Evolutionary conservation across 2,113 vertebrate genomes (phyloP).

Genomic region (Anhinga anhinga): DNA sequence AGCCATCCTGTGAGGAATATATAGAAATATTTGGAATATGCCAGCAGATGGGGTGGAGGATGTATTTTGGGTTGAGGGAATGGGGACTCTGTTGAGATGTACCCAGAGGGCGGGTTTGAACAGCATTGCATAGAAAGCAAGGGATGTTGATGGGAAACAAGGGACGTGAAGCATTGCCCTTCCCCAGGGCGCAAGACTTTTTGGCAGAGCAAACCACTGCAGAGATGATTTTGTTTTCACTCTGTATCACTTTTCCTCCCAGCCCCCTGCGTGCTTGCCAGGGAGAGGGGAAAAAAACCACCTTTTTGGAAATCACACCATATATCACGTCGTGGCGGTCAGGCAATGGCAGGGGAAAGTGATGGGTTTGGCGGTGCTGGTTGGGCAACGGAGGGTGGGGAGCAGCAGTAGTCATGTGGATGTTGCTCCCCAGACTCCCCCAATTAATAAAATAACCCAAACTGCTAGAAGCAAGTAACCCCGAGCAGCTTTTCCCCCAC

Average conservation of each 20-base stretch:
- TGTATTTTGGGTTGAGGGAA: background rate
- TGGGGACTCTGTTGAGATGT: background rate
- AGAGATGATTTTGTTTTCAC: background rate
- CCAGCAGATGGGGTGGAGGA: background rate
- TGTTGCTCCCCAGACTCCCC: background rate
- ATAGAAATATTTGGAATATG: background rate
- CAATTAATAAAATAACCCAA: background rate
- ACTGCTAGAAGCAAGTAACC: background rate
- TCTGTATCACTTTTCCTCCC: background rate
- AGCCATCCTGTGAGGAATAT: background rate
- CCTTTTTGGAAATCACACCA: background rate
- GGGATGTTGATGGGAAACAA: background rate
- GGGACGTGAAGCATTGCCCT: background rate
- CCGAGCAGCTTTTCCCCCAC: background rate
- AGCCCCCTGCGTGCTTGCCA: background rate
- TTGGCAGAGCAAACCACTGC: background rate
- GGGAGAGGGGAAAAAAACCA: background rate
- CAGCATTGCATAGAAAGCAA: background rate
- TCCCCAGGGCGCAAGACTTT: background rate
- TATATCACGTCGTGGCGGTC: background rate
- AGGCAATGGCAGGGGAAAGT: background rate
- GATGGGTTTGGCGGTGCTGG: accelerated
- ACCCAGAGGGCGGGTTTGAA: background rate
- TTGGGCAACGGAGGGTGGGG: background rate
- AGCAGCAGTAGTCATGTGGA: background rate